Evolutionary conservation across 2,888 invertebrate species (phyloP), one percentile per base, ranked within the genome.

Genomic region (Sturmia bella): DNA sequence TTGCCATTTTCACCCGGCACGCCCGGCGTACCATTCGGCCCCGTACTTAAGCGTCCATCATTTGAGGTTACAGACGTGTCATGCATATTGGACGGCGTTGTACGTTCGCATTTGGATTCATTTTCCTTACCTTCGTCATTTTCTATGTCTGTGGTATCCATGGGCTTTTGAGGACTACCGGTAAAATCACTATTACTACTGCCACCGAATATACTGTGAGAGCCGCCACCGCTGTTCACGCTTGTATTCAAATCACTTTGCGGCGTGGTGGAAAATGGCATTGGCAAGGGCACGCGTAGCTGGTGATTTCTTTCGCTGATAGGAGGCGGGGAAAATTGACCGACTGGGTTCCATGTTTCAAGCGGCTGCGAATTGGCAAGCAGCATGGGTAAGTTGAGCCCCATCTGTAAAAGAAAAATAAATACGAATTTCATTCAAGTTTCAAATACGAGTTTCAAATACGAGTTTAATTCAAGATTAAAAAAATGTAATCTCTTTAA

Each of bases 321-420:
- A 48, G 87, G 86, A 39, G 90, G 89, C 43, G 90, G 89, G 2
- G 90, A 90, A 69, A 87, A 90, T 57, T 88, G 89, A 9, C 88
- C 87, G 17, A 87, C 85, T 4, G 88, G 86, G 80, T 89, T 89
- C 90, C 90, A 90, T 7, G 84, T 86, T 57, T 89, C 88, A 70
- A 90, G 79, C 37, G 87, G 88, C 83, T 89, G 90, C 27, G 86
- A 87, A 27, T 85, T 88, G 37, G 90, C 89, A 84, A 90, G 88
- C 74, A 90, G 85, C 87, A 90, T 86, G 73, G 90, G 90, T 69
- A 90, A 85, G 61, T 88, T 88, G 37, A 90, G 85, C 66, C 89
- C 90, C 89, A 90, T 89, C 90, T 90, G 85, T 11, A 87, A 86
- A 1, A n/a, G n/a, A n/a, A 37, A 15, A 80, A 73, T 5, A 56